These are phyloP conservation scores for Microtus ochrogaster DNA, from an alignment of 2,113 vertebrate genomes.

Conservation along the genomic window DNA sequence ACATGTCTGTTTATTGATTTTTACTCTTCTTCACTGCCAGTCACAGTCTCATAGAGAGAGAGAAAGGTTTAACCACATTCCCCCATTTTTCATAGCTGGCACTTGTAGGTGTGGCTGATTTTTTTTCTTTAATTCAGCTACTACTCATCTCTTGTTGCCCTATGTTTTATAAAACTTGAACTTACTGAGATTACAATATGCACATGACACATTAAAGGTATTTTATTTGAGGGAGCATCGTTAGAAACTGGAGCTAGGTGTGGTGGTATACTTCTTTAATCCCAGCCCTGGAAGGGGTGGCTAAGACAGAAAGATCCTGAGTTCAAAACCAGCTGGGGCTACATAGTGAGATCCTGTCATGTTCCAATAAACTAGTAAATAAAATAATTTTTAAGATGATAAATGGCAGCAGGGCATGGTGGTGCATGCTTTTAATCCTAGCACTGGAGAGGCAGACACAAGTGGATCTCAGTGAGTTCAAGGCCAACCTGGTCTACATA, in stretches of 20 bases:
- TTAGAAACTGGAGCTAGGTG: background rate
- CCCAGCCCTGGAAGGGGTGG: no score
- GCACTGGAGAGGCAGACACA: background rate
- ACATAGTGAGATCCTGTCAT: background rate
- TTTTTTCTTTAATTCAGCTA: background rate
- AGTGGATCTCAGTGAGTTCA: background rate
- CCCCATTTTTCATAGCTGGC: background rate
- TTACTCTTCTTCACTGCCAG: fast-evolving
- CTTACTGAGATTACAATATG: background rate
- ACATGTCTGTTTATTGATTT: background rate
- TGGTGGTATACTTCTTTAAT: background rate
- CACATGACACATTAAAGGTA: background rate
- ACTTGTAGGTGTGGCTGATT: background rate
- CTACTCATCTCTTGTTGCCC: background rate
- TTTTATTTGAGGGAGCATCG: background rate
- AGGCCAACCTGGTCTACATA: background rate
- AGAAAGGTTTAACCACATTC: background rate
- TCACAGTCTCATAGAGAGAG: background rate
- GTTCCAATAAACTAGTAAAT: background rate
- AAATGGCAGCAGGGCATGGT: background rate
- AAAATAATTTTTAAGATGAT: background rate
- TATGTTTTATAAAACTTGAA: background rate
- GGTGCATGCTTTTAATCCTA: background rate
- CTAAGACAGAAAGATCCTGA: background rate
- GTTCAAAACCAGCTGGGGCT: no score